Conservation (phyloP, 2,113 vertebrate species). For the Notiomystis cincta region DNA sequence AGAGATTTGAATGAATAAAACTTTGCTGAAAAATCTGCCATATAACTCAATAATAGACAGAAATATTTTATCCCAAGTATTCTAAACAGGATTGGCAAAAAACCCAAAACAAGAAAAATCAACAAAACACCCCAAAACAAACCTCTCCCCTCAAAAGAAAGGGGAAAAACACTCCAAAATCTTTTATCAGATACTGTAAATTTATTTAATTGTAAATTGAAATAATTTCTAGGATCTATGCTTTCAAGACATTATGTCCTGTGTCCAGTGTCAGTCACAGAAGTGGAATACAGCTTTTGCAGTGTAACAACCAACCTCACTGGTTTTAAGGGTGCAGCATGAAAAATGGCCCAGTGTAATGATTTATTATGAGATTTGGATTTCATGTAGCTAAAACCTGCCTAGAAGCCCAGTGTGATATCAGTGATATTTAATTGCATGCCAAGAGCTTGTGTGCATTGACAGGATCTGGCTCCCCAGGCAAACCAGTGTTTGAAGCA, state of each 20-base stretch:
- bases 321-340: neutral
- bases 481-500: neutral
- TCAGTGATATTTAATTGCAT: neutral
- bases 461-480: neutral
- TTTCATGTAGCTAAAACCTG: neutral
- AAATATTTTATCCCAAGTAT: neutral
- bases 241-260: accelerated
- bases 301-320: neutral
- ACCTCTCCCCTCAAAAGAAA: neutral
- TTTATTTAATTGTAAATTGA: neutral
- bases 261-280: neutral
- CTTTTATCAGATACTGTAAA: neutral
- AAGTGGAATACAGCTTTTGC: neutral
- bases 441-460: neutral
- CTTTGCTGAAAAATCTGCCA: neutral
- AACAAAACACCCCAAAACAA: neutral
- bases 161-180: accelerated
- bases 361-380: neutral
- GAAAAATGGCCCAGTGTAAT: neutral
- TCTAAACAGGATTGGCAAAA: neutral
- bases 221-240: neutral
- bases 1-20: neutral
- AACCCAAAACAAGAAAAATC: neutral
- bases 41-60: neutral
- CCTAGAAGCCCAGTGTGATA: neutral